phyloP scores from a whole-genome alignment of 2,797 vertebrate species.

The Arremon aurantiirostris region DNA sequence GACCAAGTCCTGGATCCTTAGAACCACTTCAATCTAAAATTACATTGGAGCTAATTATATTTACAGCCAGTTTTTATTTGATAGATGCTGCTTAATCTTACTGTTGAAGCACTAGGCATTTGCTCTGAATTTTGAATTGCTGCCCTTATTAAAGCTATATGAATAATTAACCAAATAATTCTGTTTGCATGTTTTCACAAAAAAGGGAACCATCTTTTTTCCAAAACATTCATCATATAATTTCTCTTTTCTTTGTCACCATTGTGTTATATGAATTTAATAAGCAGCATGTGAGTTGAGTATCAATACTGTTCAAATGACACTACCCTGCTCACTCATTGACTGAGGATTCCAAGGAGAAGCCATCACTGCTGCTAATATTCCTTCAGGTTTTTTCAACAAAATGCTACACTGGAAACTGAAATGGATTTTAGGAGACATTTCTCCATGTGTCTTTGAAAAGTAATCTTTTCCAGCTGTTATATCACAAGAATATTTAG shows the following conservation, averaged over 20 bases:
- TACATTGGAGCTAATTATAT: not conserved
- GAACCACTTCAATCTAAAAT: not conserved
- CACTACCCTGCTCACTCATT: not conserved
- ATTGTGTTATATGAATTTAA: not conserved
- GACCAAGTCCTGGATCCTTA: not conserved
- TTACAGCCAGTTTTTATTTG: not conserved
- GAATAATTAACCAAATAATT: slow-evolving; percentile 16
- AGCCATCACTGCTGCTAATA: not conserved
- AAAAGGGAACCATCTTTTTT: not conserved
- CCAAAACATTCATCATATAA: not conserved
- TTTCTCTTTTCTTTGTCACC: not conserved
- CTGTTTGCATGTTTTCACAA: not conserved
- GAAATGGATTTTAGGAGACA: not conserved
- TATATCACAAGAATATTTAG: not conserved
- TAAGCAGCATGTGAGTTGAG: not conserved
- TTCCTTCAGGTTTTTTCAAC: not conserved
- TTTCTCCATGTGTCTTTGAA: not conserved
- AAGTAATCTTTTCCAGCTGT: not conserved
- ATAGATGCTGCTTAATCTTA: not conserved
- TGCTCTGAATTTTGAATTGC: not conserved
- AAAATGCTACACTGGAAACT: not conserved
- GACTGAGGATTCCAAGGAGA: not conserved
- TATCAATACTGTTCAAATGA: not conserved
- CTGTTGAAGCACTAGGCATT: not conserved
- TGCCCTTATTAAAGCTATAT: not conserved